These are phyloP conservation scores for Heliconius hermathena DNA, from an alignment of 1,140 invertebrate species.

Conservation along the genomic window DNA sequence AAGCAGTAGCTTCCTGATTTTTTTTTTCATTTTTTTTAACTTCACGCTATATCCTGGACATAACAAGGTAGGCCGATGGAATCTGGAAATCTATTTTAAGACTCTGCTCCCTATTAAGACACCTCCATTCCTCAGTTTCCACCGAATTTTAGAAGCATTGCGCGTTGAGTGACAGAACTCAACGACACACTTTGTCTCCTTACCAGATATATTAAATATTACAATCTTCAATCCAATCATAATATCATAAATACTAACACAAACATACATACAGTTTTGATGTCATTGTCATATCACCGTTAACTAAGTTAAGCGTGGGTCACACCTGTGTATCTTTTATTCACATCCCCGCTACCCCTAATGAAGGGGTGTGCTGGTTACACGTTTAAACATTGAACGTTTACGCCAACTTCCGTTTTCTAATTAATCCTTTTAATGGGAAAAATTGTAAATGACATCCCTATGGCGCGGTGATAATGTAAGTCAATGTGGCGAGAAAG, in stretches of 20 bases:
- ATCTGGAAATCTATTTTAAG: too few species aligned
- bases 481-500: background rate
- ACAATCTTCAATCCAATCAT: background rate
- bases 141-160: too few species aligned
- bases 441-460: constrained; percentile 21
- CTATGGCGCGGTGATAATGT: background rate
- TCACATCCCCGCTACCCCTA: constrained; percentile 22
- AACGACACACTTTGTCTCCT: too few species aligned
- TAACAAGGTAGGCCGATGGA: too few species aligned
- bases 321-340: constrained; percentile 31
- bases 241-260: background rate
- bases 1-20: too few species aligned
- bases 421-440: constrained; percentile 27
- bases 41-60: too few species aligned
- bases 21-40: too few species aligned
- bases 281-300: constrained; percentile 1
- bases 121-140: too few species aligned
- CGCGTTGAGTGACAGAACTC: too few species aligned
- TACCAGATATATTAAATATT: background rate
- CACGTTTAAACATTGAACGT: constrained; percentile 23
- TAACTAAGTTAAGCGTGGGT: constrained; percentile 20
- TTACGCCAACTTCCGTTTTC: constrained; percentile 20
- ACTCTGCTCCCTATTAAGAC: too few species aligned
- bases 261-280: background rate
- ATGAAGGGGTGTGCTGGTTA: constrained; percentile 17